phyloP scores from a whole-genome alignment of 2,113 vertebrate genomes.

The Mellivora capensis region DNA sequence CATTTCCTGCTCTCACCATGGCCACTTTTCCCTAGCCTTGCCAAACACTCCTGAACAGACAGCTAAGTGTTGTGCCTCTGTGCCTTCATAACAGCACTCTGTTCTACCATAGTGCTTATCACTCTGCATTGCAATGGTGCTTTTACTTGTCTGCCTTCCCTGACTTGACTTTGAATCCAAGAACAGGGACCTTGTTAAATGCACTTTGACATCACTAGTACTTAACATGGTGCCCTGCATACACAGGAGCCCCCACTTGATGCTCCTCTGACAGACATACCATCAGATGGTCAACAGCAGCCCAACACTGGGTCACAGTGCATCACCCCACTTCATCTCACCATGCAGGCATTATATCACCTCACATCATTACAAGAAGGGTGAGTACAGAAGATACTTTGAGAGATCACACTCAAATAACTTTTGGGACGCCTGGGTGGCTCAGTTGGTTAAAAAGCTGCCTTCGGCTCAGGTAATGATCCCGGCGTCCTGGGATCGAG shows the following conservation, averaged over 20 bases:
- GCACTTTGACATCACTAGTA: background rate
- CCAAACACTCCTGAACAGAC: background rate
- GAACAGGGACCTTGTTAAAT: background rate
- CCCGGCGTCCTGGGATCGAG: too few species aligned
- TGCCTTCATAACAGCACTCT: background rate
- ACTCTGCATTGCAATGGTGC: background rate
- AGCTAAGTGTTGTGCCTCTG: background rate
- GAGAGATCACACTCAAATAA: background rate
- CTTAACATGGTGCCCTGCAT: background rate
- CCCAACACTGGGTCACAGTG: background rate
- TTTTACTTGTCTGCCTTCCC: background rate
- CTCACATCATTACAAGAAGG: background rate
- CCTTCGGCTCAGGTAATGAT: too few species aligned
- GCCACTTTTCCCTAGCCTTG: background rate
- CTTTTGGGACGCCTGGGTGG: too few species aligned
- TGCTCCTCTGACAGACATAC: background rate
- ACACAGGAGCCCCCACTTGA: background rate
- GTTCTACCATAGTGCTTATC: background rate
- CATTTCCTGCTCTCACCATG: background rate
- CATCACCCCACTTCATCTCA: background rate
- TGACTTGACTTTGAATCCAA: background rate
- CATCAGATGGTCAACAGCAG: background rate
- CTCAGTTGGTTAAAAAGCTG: too few species aligned
- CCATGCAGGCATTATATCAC: background rate
- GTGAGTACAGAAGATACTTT: background rate